Base-by-base conservation (phyloP, 2,888 invertebrate species). In the Leptinotarsa peninsularis region DNA sequence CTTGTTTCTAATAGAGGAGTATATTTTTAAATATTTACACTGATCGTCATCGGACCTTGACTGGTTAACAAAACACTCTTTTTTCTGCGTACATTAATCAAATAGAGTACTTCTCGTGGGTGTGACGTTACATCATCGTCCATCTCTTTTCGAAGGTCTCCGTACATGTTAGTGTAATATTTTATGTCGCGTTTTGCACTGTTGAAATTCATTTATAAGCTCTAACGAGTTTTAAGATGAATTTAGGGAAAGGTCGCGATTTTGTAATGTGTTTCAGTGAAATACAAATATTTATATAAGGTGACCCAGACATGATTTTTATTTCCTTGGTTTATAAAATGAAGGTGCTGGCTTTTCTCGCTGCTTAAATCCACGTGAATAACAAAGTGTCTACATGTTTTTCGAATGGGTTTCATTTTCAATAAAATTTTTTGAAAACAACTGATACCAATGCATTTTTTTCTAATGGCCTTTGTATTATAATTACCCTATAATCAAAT, bases 11-110 rank as follows among this genome's bases (percentile, higher is more conserved):
- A 69, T 69, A 33, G 63, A 69, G 43, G 1, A 67, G 52, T 52
- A 27, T 69, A 69, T 69, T 69, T 68, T 56, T 56, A 69, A 69
- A 69, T 69, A 69, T 69, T 69, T 69, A 69, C 69, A 69, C 49
- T 27, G 50, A 54, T 56, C 69, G 33, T 69, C 54, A 43, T 33
- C 56, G 43, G 69, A 69, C 69, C 69, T 69, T 69, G 69, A 56
- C 69, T 56, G 69, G 23, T 18, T 33, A 33, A 69, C 54, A 50
- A 43, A 69, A 43, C 54, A 56, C 27, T 27, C 14, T 56, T 69
- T 68, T 56, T 69, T 63, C 63, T 69, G 69, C 33, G 69, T 33
- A 33, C 27, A 69, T 56, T 69, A 69, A 69, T 69, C 69, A 69
- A 69, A 13, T 56, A 69, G 69, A 69, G 69, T 69, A 56, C 69